A percentile compares a stretch with the other conserved stretches of the same genome.
Conservation (phyloP, 1,140 invertebrate species). For the Brachionus calyciflorus region DNA sequence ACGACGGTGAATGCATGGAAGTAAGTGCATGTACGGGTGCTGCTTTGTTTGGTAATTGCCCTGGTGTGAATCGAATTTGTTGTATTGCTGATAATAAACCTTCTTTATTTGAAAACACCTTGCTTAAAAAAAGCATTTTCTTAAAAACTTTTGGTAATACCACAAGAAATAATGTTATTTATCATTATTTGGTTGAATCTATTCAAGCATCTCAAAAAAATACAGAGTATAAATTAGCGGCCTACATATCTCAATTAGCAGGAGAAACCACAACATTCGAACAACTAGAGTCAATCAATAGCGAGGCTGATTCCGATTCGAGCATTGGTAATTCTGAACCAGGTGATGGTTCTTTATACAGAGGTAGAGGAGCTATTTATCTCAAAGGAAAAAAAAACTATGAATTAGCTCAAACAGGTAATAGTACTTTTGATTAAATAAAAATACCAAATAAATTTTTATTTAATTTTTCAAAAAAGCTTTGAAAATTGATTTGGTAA, state of each 20-base stretch:
- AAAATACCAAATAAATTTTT: not conserved
- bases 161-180: not conserved
- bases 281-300: not conserved
- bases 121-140: not conserved
- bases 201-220: not conserved
- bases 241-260: not conserved
- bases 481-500: not conserved
- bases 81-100: too few relatives aligned
- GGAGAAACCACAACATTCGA: not conserved
- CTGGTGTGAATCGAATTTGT: too few relatives aligned
- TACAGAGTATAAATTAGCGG: not conserved
- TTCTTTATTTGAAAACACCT: too few relatives aligned
- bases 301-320: not conserved
- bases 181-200: conserved; percentile 9
- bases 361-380: conserved; percentile 17
- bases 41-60: too few relatives aligned
- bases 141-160: not conserved
- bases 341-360: not conserved
- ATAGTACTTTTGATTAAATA: too few relatives aligned
- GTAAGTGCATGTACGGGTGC: too few relatives aligned
- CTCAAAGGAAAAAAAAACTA: conserved; percentile 25
- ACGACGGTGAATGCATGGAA: too few relatives aligned
- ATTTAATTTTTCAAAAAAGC: too few relatives aligned
- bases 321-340: not conserved
- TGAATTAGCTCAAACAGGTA: too few relatives aligned